These are phyloP conservation scores for Aurelia aurita complex sp. Pacific DNA, from an alignment of 30 jellyfish, hydroid and myxozoan genomes.

Conservation along the genomic window DNA sequence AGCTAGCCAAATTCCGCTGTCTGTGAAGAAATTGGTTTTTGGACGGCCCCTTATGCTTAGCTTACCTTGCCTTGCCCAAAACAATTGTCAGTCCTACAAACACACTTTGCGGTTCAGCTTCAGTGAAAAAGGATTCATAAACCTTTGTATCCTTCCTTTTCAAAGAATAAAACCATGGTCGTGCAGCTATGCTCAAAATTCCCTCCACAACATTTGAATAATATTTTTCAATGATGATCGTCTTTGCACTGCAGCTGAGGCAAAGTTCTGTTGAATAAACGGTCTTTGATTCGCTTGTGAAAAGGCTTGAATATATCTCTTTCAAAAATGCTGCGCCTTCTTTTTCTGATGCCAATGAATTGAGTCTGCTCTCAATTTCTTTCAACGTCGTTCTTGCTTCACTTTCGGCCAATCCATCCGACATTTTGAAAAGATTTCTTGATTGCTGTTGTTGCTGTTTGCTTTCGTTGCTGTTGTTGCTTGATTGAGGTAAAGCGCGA, in stretches of 20 bases:
- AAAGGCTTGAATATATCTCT: neutral
- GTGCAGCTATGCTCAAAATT: constrained; percentile 4
- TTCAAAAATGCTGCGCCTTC: neutral
- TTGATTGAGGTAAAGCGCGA: too few species aligned
- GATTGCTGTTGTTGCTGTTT: constrained; percentile 11
- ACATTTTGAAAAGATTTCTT: constrained; percentile 5
- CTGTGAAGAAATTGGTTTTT: too few species aligned
- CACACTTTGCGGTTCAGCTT: constrained; percentile 9
- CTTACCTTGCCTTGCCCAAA: constrained; percentile 24
- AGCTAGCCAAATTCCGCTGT: too few species aligned
- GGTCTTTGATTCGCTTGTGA: neutral
- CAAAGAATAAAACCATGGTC: constrained; percentile 15
- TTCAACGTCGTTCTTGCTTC: constrained; percentile 2
- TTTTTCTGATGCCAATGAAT: constrained; percentile 1
- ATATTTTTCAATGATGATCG: constrained; percentile 8
- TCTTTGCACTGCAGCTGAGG: neutral
- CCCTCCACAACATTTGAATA: constrained; percentile 10
- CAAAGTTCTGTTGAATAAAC: neutral
- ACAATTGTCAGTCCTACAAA: constrained; percentile 21
- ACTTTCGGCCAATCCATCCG: constrained; percentile 19
- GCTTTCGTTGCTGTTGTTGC: too few species aligned
- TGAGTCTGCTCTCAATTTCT: neutral
- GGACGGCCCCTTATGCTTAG: too few species aligned
- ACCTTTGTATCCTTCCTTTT: neutral
- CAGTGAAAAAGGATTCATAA: constrained; percentile 8